A percentile compares a stretch with the other conserved stretches of the same genome.
These are phyloP conservation scores for Lophius piscatorius DNA, from an alignment of 2,113 vertebrate species.

Conservation along the genomic window DNA sequence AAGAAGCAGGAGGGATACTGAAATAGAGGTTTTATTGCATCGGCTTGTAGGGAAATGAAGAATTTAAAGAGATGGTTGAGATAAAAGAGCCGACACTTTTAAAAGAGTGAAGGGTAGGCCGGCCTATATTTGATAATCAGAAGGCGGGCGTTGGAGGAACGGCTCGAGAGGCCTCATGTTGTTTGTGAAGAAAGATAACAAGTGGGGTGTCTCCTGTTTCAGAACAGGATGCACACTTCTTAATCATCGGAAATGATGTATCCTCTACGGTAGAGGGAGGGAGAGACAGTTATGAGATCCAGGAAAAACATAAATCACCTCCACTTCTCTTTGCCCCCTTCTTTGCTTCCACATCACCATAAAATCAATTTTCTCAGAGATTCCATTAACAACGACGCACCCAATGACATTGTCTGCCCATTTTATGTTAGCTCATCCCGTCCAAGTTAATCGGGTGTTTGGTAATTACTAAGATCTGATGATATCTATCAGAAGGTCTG, in stretches of 20 bases:
- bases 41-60: not conserved
- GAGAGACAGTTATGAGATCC: conserved; percentile 39
- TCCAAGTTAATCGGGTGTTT: conserved; percentile 50
- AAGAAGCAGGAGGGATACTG: conserved; percentile 7
- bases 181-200: conserved; percentile 23
- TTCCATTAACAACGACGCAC: conserved; percentile 33
- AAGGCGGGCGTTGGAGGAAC: not conserved
- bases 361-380: conserved; percentile 40
- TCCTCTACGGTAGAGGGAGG: conserved; percentile 40
- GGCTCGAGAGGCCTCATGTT: conserved; percentile 6
- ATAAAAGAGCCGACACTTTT: not conserved
- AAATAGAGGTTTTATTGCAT: conserved; percentile 18
- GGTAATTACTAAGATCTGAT: conserved; percentile 52
- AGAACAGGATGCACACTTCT: conserved; percentile 58
- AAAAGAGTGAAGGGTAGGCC: conserved; percentile 12
- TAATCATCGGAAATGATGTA: conserved; percentile 63
- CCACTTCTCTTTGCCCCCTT: not conserved
- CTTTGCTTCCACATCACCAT: conserved; percentile 9
- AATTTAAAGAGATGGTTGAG: not conserved
- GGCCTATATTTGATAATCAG: conserved; percentile 36
- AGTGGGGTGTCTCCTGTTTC: conserved; percentile 41
- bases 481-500: conserved; percentile 38
- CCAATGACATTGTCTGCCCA: conserved; percentile 38
- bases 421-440: conserved; percentile 23
- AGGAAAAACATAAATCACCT: conserved; percentile 44